Evolutionary conservation across 2,113 vertebrate species (phyloP).

Genomic region (Psilopsiagon aurifrons): DNA sequence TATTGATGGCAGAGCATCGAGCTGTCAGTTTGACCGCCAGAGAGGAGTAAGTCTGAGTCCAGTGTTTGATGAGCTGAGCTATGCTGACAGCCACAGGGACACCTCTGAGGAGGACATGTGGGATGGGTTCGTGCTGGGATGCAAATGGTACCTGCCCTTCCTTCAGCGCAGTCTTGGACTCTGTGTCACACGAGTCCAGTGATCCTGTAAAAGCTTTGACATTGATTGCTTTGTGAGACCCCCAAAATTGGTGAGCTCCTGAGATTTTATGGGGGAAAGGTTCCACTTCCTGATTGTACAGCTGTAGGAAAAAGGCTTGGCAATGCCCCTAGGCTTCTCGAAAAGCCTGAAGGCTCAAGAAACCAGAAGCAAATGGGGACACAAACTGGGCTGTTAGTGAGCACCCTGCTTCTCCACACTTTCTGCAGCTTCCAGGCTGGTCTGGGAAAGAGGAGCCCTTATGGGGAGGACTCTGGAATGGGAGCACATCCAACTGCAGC

Average conservation of each 20-base stretch:
- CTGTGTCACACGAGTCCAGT: fast-evolving
- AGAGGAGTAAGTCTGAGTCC: neutral
- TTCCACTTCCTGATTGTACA: neutral
- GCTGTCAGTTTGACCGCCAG: neutral
- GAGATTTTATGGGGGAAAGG: neutral
- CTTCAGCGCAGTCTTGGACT: fast-evolving
- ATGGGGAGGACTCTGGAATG: fast-evolving
- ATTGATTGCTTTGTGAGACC: fast-evolving
- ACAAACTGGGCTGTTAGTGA: fast-evolving
- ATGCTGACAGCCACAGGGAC: neutral
- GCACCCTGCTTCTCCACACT: neutral
- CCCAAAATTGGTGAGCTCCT: neutral
- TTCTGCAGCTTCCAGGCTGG: neutral
- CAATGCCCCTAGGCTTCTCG: neutral
- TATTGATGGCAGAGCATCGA: conserved; percentile 12
- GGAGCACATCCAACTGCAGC: neutral
- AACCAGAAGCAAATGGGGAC: fast-evolving
- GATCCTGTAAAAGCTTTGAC: neutral
- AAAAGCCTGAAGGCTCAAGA: neutral
- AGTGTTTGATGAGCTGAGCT: neutral
- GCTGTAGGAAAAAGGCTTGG: neutral
- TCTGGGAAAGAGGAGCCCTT: neutral
- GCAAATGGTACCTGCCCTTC: neutral
- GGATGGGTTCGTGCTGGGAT: neutral
- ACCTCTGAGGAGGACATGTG: fast-evolving